These are phyloP conservation scores for Nyctereutes procyonoides DNA, from an alignment of 2,113 vertebrate genomes.

Conservation along the genomic window DNA sequence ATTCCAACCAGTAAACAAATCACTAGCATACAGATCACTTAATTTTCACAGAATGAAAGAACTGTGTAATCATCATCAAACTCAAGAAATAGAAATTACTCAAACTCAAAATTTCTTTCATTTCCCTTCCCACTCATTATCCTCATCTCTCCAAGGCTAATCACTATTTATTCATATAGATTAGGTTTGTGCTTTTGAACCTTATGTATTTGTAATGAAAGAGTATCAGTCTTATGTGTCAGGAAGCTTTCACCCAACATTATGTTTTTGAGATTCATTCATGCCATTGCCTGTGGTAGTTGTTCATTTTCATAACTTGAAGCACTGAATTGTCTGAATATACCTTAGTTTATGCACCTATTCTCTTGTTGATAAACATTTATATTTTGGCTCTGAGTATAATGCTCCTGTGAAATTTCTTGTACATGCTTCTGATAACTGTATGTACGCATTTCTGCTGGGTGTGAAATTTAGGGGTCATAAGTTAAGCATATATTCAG, in stretches of 20 bases:
- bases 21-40: neutral
- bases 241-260: neutral
- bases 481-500: slow-evolving; percentile 21
- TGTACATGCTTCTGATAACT: slow-evolving; percentile 37
- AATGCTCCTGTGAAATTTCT: slow-evolving; percentile 9
- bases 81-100: slow-evolving; percentile 9
- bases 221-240: neutral
- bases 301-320: neutral
- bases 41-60: slow-evolving; percentile 40
- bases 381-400: neutral
- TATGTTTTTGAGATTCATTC: neutral
- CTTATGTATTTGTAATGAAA: neutral
- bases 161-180: neutral
- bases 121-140: neutral
- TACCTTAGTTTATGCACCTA: neutral
- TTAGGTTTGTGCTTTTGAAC: neutral
- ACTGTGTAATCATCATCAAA: neutral
- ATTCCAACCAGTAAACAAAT: neutral
- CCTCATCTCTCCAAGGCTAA: neutral
- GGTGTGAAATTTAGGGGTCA: neutral
- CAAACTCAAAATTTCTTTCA: neutral
- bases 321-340: neutral
- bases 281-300: neutral
- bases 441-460: neutral
- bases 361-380: slow-evolving; percentile 17